A percentile compares a stretch with the other conserved stretches of the same genome.
Conservation (phyloP, 1,140 invertebrate genomes). For the Asbolus verrucosus region DNA sequence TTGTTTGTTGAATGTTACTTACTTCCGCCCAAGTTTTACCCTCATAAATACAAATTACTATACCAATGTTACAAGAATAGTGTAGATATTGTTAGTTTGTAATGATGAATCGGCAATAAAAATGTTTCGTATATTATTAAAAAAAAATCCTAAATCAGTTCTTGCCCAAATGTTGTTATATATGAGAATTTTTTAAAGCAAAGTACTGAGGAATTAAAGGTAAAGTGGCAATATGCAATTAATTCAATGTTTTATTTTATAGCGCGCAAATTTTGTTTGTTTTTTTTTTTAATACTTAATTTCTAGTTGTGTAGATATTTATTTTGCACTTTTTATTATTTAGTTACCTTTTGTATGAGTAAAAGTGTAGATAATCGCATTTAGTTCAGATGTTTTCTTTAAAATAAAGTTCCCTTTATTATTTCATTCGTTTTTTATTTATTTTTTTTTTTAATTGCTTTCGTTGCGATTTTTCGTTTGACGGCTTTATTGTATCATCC, state of each 20-base stretch:
- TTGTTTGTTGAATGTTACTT: conserved; percentile 6
- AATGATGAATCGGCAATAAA: conserved; percentile 52
- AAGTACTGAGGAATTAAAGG: conserved; percentile 56
- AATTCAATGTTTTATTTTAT: conserved; percentile 14
- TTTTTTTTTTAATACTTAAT: conserved; percentile 48
- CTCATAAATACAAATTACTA: conserved; percentile 42
- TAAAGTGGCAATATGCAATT: conserved; percentile 54
- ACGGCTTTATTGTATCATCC: conserved; percentile 21
- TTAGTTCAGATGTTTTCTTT: conserved; percentile 49
- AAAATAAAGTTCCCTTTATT: conserved; percentile 44
- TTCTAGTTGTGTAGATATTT: conserved; percentile 53
- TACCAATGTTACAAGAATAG: conserved; percentile 52
- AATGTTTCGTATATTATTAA: conserved; percentile 43
- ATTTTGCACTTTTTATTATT: conserved; percentile 51
- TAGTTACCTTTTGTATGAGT: conserved; percentile 59
- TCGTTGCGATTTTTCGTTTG: conserved; percentile 23
- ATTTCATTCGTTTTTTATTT: conserved; percentile 44
- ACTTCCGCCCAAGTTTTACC: conserved; percentile 11
- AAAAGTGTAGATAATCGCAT: too few relatives aligned
- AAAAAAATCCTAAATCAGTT: conserved; percentile 45
- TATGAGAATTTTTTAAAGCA: conserved; percentile 33
- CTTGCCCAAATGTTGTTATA: conserved; percentile 51
- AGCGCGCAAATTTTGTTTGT: conserved; percentile 50
- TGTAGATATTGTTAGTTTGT: conserved; percentile 42
- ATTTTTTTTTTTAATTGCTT: conserved; percentile 35